These are phyloP conservation scores for Pseudococcus jackbeardsleyi DNA, from an alignment of 2,888 invertebrate species.

Conservation along the genomic window DNA sequence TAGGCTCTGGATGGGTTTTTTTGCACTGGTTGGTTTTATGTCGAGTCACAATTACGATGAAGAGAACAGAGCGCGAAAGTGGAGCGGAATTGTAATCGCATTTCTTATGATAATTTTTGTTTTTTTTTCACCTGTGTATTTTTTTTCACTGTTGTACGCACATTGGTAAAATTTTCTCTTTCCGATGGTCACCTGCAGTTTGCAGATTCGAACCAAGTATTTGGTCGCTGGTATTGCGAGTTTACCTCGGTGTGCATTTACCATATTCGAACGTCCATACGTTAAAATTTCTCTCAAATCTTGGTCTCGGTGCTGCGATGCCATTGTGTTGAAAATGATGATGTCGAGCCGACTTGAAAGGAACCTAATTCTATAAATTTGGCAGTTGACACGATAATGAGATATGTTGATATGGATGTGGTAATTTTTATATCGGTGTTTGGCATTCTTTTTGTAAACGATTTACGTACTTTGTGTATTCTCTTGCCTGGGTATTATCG, in stretches of 20 bases:
- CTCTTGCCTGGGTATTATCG: background rate
- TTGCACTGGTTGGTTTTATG: constrained; percentile 8
- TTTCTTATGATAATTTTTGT: constrained; percentile 37
- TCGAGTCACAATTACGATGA: constrained; percentile 5
- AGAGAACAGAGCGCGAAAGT: constrained; percentile 21
- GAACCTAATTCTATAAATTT: constrained; percentile 28
- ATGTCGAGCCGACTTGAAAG: background rate
- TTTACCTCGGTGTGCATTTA: background rate
- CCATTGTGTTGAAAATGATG: background rate
- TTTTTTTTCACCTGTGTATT: background rate
- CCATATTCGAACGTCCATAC: background rate
- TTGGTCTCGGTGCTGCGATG: background rate
- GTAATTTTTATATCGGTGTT: constrained; percentile 15
- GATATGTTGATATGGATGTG: constrained; percentile 28
- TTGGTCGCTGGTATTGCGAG: background rate
- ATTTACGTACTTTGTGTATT: background rate
- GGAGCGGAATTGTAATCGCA: constrained; percentile 42
- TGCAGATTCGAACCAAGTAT: background rate
- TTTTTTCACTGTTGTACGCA: background rate
- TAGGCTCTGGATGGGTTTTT: background rate
- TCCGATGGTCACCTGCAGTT: background rate
- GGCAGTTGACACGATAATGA: constrained; percentile 19
- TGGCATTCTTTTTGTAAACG: constrained; percentile 14
- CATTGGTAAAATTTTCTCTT: constrained; percentile 17
- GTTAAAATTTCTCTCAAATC: constrained; percentile 1